Percentiles rank a stretch among this genome's conserved stretches.
These are phyloP conservation scores for Bombyx mori DNA, from an alignment of 1,140 invertebrate species.

Conservation along the genomic window DNA sequence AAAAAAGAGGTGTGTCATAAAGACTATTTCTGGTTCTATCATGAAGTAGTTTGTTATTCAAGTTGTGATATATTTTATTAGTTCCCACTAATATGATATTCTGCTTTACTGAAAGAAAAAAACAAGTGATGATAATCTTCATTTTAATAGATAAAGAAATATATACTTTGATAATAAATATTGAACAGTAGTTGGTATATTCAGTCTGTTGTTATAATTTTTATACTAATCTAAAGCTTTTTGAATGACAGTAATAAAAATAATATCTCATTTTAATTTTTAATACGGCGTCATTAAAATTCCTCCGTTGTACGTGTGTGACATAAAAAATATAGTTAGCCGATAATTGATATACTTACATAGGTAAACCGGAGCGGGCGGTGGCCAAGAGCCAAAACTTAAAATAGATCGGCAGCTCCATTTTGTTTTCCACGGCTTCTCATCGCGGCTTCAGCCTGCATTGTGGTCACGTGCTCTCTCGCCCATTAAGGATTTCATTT, in stretches of 20 bases:
- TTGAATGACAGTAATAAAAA: not conserved
- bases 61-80: too few relatives aligned
- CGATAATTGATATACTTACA: conserved; percentile 49
- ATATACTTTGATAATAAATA: too few relatives aligned
- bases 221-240: not conserved
- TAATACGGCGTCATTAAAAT: conserved; percentile 12
- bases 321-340: conserved; percentile 23
- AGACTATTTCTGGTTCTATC: too few relatives aligned
- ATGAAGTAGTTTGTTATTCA: too few relatives aligned
- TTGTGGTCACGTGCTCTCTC: conserved; percentile 41
- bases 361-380: conserved; percentile 39
- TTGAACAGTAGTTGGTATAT: too few relatives aligned
- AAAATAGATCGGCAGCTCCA: conserved; percentile 38
- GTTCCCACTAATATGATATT: too few relatives aligned
- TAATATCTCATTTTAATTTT: too few relatives aligned
- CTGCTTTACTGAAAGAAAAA: too few relatives aligned
- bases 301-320: conserved; percentile 20
- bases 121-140: too few relatives aligned
- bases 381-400: conserved; percentile 45
- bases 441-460: conserved; percentile 25
- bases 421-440: conserved; percentile 41
- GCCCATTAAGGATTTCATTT: conserved; percentile 21
- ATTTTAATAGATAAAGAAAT: too few relatives aligned
- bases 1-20: too few relatives aligned
- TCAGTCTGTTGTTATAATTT: too few relatives aligned